Conservation (phyloP, 2,113 vertebrate genomes). For the Noctilio leporinus region DNA sequence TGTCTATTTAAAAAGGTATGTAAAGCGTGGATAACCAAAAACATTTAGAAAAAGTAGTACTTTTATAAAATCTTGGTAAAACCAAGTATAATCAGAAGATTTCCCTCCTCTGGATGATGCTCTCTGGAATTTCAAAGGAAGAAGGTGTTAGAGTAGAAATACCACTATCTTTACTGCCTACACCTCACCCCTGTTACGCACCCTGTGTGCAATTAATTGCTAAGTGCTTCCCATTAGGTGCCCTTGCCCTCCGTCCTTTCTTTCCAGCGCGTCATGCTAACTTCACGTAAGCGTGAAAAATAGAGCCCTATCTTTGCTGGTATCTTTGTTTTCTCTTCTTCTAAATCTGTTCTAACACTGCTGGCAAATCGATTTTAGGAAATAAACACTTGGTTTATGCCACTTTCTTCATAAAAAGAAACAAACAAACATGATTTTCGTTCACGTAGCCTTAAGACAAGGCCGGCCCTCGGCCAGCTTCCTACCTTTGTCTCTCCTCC, state of each 20-base stretch:
- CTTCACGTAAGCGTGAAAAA: background rate
- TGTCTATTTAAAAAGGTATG: background rate
- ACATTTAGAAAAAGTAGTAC: background rate
- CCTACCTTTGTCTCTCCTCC: background rate
- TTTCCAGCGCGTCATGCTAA: background rate
- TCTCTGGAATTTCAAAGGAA: background rate
- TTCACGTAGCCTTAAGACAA: background rate
- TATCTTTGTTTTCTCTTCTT: background rate
- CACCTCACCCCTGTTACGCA: too few relatives aligned
- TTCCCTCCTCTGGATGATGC: background rate
- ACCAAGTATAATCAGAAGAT: background rate
- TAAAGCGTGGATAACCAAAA: background rate
- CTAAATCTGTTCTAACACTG: background rate
- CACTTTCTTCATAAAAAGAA: background rate
- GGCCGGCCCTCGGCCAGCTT: too few relatives aligned
- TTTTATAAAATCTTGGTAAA: background rate
- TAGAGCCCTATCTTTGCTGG: background rate
- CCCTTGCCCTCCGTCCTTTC: background rate
- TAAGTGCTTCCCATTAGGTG: background rate
- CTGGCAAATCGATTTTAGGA: background rate
- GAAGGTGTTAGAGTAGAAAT: background rate
- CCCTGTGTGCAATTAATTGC: background rate
- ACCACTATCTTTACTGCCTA: background rate
- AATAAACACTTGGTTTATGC: background rate
- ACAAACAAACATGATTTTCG: background rate